Percentiles rank a stretch among this genome's conserved stretches.
phyloP scores from a whole-genome alignment of 92 coral and sea anemone species.

The Chrysogorgia sp. region DNA sequence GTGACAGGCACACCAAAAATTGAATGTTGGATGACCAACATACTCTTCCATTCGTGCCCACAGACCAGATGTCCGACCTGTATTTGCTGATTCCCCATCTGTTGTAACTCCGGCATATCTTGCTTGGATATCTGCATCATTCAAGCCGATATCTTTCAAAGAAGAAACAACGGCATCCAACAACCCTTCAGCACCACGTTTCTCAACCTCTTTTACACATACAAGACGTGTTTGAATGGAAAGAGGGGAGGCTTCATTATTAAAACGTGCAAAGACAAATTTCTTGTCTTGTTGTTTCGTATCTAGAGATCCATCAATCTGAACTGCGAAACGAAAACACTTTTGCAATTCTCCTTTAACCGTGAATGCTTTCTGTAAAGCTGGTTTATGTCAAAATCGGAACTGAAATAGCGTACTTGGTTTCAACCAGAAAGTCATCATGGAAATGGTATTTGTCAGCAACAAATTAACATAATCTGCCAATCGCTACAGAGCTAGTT shows the following conservation, averaged over 20 bases:
- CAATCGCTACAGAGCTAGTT: too few species aligned
- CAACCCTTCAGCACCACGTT: slow-evolving; percentile 22
- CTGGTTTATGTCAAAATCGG: too few species aligned
- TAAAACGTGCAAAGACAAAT: slow-evolving; percentile 13
- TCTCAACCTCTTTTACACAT: slow-evolving; percentile 21
- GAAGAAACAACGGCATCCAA: slow-evolving; percentile 27
- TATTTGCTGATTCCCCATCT: too few species aligned
- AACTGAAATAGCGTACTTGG: too few species aligned
- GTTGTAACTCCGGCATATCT: slow-evolving; percentile 19
- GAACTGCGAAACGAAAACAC: slow-evolving; percentile 11
- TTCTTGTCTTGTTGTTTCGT: too few species aligned
- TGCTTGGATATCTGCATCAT: slow-evolving; percentile 9
- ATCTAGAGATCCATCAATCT: slow-evolving; percentile 13
- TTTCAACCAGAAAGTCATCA: too few species aligned
- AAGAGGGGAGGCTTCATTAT: background rate
- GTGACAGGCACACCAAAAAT: too few species aligned
- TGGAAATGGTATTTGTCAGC: too few species aligned
- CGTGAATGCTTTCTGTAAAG: too few species aligned
- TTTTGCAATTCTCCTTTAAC: slow-evolving; percentile 5
- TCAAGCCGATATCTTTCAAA: slow-evolving; percentile 10
- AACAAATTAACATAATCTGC: too few species aligned
- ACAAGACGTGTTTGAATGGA: slow-evolving; percentile 26
- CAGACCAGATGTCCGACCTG: slow-evolving; percentile 19
- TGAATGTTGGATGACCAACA: slow-evolving; percentile 23
- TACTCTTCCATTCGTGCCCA: slow-evolving; percentile 27